A percentile compares a stretch with the other conserved stretches of the same genome.
Evolutionary conservation across 1,140 invertebrate species (phyloP).

Genomic region (Zaprionus vittiger): DNA sequence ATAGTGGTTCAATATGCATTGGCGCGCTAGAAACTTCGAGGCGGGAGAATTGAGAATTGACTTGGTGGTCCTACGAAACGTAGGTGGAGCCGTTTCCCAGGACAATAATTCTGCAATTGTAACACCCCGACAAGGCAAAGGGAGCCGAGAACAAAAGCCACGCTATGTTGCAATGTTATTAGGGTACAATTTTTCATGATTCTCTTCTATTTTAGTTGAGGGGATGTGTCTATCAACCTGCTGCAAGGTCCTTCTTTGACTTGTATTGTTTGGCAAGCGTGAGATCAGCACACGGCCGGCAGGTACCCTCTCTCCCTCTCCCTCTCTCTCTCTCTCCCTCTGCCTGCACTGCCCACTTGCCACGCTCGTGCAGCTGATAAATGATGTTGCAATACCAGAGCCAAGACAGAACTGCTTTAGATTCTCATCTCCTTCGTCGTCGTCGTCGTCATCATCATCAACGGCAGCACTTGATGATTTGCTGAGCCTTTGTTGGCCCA

Average conservation of each 20-base stretch:
- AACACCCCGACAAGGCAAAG: constrained; percentile 54
- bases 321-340: not conserved
- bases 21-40: not conserved
- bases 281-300: constrained; percentile 81
- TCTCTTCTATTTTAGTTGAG: constrained; percentile 13
- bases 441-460: constrained; percentile 17
- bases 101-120: constrained; percentile 83
- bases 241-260: constrained; percentile 61
- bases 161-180: constrained; percentile 52
- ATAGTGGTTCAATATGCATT: constrained; percentile 38
- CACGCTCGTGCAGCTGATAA: constrained; percentile 80
- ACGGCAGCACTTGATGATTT: constrained; percentile 78
- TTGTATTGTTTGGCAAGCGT: constrained; percentile 76
- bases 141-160: constrained; percentile 31
- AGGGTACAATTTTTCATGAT: constrained; percentile 51
- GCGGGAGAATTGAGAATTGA: not conserved
- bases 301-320: constrained; percentile 21
- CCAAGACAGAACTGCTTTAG: constrained; percentile 31
- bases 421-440: constrained; percentile 59
- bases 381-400: constrained; percentile 71
- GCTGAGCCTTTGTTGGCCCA: constrained; percentile 63
- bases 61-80: constrained; percentile 74
- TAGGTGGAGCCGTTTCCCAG: constrained; percentile 75
- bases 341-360: constrained; percentile 60
- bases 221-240: constrained; percentile 51